Percentiles rank a stretch among this genome's conserved stretches.
These are phyloP conservation scores for Scolopax rusticola DNA, from an alignment of 2,797 vertebrate species.

Conservation along the genomic window DNA sequence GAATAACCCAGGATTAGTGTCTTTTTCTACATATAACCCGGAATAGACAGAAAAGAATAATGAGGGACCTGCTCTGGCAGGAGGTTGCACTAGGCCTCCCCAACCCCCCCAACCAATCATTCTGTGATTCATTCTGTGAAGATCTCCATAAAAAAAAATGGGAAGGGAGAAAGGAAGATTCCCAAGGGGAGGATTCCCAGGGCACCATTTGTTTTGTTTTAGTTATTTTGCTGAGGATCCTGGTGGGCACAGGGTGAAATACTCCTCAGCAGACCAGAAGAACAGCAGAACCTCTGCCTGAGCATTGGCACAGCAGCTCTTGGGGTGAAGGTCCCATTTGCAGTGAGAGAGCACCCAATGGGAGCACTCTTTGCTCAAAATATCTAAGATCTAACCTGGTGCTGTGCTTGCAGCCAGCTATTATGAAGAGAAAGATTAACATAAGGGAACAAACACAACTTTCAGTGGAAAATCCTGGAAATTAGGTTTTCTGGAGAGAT, in stretches of 20 bases:
- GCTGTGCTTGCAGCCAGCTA: not conserved
- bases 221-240: not conserved
- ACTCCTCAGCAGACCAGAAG: not conserved
- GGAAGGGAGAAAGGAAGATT: not conserved
- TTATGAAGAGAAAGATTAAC: not conserved
- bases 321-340: not conserved
- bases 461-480: not conserved
- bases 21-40: not conserved
- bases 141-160: not conserved
- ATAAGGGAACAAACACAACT: not conserved
- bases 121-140: not conserved
- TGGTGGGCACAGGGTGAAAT: not conserved
- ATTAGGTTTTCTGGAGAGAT: not conserved
- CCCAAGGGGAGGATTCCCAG: not conserved
- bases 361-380: not conserved
- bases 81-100: too few relatives aligned
- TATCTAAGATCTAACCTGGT: not conserved
- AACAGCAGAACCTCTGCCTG: not conserved
- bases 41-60: not conserved
- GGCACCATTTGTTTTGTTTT: not conserved
- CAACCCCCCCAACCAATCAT: too few relatives aligned
- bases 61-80: not conserved
- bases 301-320: rapidly evolving
- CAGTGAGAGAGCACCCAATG: not conserved
- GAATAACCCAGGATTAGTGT: not conserved